Percentiles rank a stretch among this genome's conserved stretches.
These are phyloP conservation scores for Archocentrus centrarchus DNA, from an alignment of 2,113 vertebrate genomes.

Conservation along the genomic window DNA sequence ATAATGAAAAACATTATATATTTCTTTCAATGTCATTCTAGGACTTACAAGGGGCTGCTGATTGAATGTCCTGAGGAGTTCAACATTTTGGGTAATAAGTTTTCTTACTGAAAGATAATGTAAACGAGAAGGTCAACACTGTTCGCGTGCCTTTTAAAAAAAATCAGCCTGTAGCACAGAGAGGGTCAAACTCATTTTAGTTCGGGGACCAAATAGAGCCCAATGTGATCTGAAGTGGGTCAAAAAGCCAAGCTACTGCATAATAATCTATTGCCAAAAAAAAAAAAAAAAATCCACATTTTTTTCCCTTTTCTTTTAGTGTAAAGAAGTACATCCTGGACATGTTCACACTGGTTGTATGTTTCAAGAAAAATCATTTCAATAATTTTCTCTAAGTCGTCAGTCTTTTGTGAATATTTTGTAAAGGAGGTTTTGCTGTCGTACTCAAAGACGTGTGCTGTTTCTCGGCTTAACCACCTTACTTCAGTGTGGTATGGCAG, in stretches of 20 bases:
- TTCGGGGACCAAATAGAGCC: not conserved
- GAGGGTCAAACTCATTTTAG: not conserved
- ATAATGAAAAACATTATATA: not conserved
- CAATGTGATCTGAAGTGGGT: not conserved
- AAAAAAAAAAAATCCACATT: too few species aligned
- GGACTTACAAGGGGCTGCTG: not conserved
- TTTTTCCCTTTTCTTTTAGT: not conserved
- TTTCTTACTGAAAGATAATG: not conserved
- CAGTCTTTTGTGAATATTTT: not conserved
- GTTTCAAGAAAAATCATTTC: not conserved
- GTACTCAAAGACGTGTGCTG: not conserved
- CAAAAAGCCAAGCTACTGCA: not conserved
- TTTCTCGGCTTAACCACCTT: not conserved
- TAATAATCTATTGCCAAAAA: not conserved
- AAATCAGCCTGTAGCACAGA: not conserved
- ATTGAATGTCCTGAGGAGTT: not conserved
- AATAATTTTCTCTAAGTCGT: not conserved
- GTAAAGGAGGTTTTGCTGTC: not conserved
- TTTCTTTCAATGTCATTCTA: not conserved
- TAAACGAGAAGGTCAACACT: not conserved
- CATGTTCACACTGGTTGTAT: not conserved
- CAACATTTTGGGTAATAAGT: not conserved
- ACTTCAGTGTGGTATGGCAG: not conserved
- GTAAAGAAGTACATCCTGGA: not conserved
- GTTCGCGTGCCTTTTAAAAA: not conserved